A percentile compares a stretch with the other conserved stretches of the same genome.
Conservation (phyloP, 2,113 vertebrate species). For the Rhynchopsitta pachyrhyncha region DNA sequence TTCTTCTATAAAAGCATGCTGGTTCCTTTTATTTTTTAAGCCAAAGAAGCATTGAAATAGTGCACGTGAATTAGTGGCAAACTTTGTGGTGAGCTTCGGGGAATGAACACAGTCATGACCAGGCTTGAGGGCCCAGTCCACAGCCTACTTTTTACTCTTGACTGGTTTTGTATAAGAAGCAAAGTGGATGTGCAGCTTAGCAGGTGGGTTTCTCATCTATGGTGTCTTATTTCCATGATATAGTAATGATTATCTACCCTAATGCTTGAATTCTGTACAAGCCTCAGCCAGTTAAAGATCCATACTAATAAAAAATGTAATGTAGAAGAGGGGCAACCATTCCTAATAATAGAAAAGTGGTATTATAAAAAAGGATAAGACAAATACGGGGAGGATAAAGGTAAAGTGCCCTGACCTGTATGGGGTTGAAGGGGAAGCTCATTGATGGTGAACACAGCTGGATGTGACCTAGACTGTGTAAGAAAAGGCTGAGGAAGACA, state of each 20-base stretch:
- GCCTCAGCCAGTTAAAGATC: background rate
- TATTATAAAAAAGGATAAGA: background rate
- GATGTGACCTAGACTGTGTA: background rate
- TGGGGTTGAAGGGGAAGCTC: accelerated
- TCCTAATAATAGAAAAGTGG: background rate
- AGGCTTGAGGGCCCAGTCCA: background rate
- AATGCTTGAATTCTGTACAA: background rate
- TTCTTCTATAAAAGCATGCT: background rate
- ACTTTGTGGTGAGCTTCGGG: background rate
- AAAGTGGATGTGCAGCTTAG: background rate
- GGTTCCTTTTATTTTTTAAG: background rate
- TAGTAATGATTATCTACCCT: background rate
- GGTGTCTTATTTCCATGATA: background rate
- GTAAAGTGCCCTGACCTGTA: background rate
- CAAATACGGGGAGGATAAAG: background rate
- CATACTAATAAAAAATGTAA: background rate
- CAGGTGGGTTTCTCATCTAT: background rate
- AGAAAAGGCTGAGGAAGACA: background rate
- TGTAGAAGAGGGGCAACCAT: background rate
- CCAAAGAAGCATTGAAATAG: background rate
- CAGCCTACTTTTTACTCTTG: background rate
- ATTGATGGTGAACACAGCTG: background rate
- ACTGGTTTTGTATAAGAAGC: background rate
- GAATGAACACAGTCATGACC: background rate
- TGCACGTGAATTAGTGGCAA: background rate